Evolutionary conservation across 1,140 invertebrate genomes (phyloP), one percentile per base, ranked within the genome.

Genomic region (Yoshiicerus persimilis): DNA sequence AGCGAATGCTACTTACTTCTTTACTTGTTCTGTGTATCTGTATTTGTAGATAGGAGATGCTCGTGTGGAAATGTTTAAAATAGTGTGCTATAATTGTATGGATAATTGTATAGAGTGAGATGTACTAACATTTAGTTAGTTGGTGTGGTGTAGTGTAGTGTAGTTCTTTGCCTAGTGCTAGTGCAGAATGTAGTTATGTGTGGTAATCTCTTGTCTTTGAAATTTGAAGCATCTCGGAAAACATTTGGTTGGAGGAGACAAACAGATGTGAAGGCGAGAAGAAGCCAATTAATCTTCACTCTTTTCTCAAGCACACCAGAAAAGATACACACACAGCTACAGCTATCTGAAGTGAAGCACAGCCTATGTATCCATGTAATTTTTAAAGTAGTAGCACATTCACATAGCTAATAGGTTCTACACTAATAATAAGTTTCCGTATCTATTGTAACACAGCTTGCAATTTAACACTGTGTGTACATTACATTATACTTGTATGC

Each of bases 241-340:
- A 86, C 84, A 86, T 86, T 86, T 86, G 84, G 84, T 86, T 86
- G 84, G 41, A 64, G 47, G 84, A 86, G 84, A 86, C 84, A 86
- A 86, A 64, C 83, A 84, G 83, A 84, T 84, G 83, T 84, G 83
- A 84, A 84, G 83, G 83, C 83, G 83, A 84, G 83, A 84, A 84
- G 83, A 47, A 84, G 41, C 38, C 41, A 84, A 84, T 84, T 84
- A 84, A 41, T 84, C 83, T 84, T 84, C 38, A 0, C 36, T 39
- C 36, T 38, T 34, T 39, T 32, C 25, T 64, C 62, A 41, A 64
- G 11, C 62, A 77, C 75, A n/a, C 75, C 10, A 80, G 75, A 80
- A 36, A 32, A 80, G 36, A 36, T n/a, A 23, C 20, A 36, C 23
- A 36, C 9, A n/a, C 25, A 84, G 3, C 38, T 16, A 10, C 9